Base-by-base conservation (phyloP, 1,140 invertebrate genomes). In the Zaprionus tsacasi region DNA sequence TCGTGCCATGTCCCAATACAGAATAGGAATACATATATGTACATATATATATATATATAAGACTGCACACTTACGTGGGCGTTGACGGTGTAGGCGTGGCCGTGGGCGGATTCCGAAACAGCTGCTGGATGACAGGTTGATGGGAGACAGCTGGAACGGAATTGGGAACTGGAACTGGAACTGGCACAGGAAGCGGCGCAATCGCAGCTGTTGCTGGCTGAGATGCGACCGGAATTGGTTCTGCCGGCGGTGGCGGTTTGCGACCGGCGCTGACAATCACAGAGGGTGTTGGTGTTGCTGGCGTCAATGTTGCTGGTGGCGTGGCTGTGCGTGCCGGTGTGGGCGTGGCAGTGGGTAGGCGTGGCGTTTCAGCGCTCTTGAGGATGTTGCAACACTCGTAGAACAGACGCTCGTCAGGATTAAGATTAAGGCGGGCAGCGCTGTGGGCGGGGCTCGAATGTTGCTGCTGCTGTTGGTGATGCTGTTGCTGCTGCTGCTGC, bases 381-480 rank as follows among this genome's bases (percentile, higher is more conserved):
- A 92, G 57, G 11, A 92, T 92, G 61, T 92, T 92, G 68, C 91
- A 92, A 63, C 92, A 92, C 60, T 92, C 92, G 66, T 92, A 92
- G 45, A 92, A 92, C 38, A 92, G 78, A 2, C 92, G 86, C 59
- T 92, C 91, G 58, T 92, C 92, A 17, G 92, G 91, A 89, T 92
- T 92, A 4, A 92, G 81, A 50, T 89, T 87, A 27, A 92, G 69
- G 1, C 91, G 86, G 10, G 83, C 69, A 12, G 72, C 58, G 7
- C 74, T 76, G 64, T 61, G 40, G 63, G 69, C 27, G 61, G 76
- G 38, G 56, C 56, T 45, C 25, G 85, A 50, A n/a, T 85, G 61
- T 74, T 55, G 56, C n/a, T 54, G 57, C 11, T 60, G 64, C 17
- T 21, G 21, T 2, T 21, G 21, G 1, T 21, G 59, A 64, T 72